Conservation (phyloP, 2,797 vertebrate genomes). For the Steatocranus sp. region DNA sequence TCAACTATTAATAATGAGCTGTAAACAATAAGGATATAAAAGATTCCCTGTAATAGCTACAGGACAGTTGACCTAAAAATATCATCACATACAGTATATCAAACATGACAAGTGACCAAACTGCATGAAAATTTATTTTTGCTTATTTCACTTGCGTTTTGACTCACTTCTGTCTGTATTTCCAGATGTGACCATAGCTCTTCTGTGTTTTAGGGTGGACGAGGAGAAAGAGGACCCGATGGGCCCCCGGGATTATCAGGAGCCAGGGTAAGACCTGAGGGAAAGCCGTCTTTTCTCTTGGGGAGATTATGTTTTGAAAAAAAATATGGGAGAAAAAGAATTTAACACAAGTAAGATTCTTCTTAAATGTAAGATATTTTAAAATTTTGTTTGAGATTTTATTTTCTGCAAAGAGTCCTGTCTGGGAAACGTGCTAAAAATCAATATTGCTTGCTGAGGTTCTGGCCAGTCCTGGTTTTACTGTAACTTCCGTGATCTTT, state of each 20-base stretch:
- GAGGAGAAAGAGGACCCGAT: conserved; percentile 78
- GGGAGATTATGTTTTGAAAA: neutral
- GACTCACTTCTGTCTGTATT: neutral
- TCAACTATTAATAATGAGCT: neutral
- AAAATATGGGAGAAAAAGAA: neutral
- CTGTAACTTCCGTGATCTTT: neutral
- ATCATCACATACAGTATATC: neutral
- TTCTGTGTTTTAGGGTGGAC: conserved; percentile 76
- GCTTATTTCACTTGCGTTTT: accelerated
- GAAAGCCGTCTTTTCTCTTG: neutral
- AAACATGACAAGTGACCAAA: neutral
- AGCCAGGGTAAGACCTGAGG: conserved; percentile 77
- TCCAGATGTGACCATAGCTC: neutral
- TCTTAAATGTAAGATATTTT: neutral
- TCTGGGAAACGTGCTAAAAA: neutral
- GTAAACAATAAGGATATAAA: neutral
- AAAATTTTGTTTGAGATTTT: neutral
- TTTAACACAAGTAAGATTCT: neutral
- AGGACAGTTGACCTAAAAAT: neutral
- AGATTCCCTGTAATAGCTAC: neutral
- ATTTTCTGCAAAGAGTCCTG: neutral
- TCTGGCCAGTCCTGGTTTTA: neutral
- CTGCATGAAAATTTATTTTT: neutral
- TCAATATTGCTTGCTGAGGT: neutral
- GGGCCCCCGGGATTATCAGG: conserved; percentile 84